Evolutionary conservation across 2,113 vertebrate species (phyloP), one percentile per base, ranked within the genome.

Genomic region (Passer domesticus): DNA sequence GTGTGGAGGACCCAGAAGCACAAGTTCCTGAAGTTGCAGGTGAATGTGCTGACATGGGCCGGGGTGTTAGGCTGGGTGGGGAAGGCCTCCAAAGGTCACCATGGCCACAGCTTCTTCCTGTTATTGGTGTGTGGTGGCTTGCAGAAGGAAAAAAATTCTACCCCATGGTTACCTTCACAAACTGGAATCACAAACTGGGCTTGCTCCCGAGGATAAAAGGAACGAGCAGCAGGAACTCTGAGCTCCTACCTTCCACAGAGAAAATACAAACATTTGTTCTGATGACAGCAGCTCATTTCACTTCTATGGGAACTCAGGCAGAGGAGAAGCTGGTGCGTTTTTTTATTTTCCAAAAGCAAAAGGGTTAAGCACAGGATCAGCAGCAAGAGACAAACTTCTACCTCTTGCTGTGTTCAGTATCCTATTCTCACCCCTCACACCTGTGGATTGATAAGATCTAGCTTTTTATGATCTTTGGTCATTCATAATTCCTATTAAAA

Each of bases 1-100:
- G 0, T 6, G 7, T 44, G 15, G 10, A 27, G 9, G 9, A 62
- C 4, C 7, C 24, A 62, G 31, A 25, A 67, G 9, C 18, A 31
- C 9, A 13, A 20, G 16, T 33, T 63, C 10, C 56, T 74, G 62
- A 62, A 86, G 37, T 1, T 53, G 31, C 22, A 72, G n/a, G 16
- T 6, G 2, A 10, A 24, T 22, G 11, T 62, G 9, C 43, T 74
- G 47, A 53, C n/a, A 6, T 0, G 4, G 23, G 13, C 4, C 5
- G 5, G 9, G 23, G 2, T 31, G 19, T 8, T 50, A 37, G 53
- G 35, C 55, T 66, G 15, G 10, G 7, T 66, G 25, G 11, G 10
- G 14, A 80, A 35, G 5, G 9, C 7, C 58, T 87, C 43, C 25
- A 76, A 67, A 80, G 58, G 43, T 63, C 39, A 19, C 5, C 31